Percentiles rank a stretch among this genome's conserved stretches.
These are phyloP conservation scores for Amniataba percoides DNA, from an alignment of 2,797 vertebrate species.

Conservation along the genomic window DNA sequence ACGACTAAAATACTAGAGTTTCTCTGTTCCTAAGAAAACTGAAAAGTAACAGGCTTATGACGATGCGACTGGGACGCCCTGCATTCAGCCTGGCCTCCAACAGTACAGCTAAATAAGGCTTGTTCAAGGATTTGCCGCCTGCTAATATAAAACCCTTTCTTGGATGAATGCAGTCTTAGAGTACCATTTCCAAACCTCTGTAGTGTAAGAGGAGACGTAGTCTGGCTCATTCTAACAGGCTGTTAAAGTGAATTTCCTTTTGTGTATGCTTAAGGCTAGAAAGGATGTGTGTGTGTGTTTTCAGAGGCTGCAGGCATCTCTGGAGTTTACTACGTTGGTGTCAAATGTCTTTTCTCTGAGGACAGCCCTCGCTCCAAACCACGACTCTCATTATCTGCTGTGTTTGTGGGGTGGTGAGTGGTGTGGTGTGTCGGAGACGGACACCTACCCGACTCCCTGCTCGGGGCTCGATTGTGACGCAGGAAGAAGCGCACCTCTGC, in stretches of 20 bases:
- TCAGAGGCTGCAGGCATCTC: constrained; percentile 45
- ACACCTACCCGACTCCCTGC: constrained; percentile 87
- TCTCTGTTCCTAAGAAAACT: constrained; percentile 66
- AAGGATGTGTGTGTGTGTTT: neutral
- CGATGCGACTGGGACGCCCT: constrained; percentile 33
- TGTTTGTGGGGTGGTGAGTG: too few relatives aligned
- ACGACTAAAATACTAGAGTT: constrained; percentile 67
- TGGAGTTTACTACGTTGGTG: constrained; percentile 41
- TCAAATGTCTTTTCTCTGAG: constrained; percentile 47
- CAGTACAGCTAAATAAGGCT: constrained; percentile 46
- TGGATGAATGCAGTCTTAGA: constrained; percentile 20
- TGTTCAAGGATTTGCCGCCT: constrained; percentile 42
- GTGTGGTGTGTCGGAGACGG: neutral
- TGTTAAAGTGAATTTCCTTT: constrained; percentile 26
- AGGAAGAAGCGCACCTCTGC: constrained; percentile 95
- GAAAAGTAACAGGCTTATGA: constrained; percentile 69
- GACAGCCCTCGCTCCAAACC: neutral
- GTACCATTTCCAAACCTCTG: constrained; percentile 27
- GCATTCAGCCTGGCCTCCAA: constrained; percentile 19
- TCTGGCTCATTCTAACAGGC: constrained; percentile 10
- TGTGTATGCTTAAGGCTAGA: neutral
- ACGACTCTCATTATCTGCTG: neutral
- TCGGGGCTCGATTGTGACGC: constrained; percentile 90
- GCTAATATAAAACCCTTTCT: constrained; percentile 43
- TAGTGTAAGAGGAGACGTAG: neutral